These are phyloP conservation scores for Lordiphosa stackelbergi DNA, from an alignment of 1,140 invertebrate species.

Conservation along the genomic window DNA sequence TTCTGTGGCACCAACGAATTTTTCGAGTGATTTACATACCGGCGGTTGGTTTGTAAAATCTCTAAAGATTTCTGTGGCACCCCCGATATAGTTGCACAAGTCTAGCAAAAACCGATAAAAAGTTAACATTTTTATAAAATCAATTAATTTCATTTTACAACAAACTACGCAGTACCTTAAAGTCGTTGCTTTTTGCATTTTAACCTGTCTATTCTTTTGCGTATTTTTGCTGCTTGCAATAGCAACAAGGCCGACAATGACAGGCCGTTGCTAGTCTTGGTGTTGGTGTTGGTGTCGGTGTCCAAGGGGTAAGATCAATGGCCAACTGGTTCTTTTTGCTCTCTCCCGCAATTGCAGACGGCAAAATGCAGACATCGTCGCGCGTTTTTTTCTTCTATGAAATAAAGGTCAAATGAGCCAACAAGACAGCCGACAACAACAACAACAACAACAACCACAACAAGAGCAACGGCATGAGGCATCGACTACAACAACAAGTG, in stretches of 20 bases:
- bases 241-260: constrained; percentile 58
- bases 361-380: constrained; percentile 60
- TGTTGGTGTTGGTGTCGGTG: neutral
- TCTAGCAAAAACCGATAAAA: no score
- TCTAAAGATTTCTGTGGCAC: no score
- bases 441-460: constrained; percentile 22
- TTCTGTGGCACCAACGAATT: no score
- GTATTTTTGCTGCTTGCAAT: constrained; percentile 15
- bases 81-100: no score
- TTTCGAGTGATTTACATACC: no score
- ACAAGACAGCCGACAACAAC: constrained; percentile 35
- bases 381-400: constrained; percentile 37
- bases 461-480: constrained; percentile 12
- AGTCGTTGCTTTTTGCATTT: neutral
- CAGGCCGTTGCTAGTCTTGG: constrained; percentile 34
- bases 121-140: no score
- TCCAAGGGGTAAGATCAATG: constrained; percentile 40
- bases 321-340: constrained; percentile 65
- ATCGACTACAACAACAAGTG: constrained; percentile 52
- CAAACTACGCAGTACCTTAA: constrained; percentile 4
- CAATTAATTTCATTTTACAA: no score
- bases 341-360: constrained; percentile 55
- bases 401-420: constrained; percentile 60
- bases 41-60: no score
- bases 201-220: constrained; percentile 6